A percentile compares a stretch with the other conserved stretches of the same genome.
Evolutionary conservation across 2,888 invertebrate species (phyloP).

Genomic region (Leptothorax acervorum): DNA sequence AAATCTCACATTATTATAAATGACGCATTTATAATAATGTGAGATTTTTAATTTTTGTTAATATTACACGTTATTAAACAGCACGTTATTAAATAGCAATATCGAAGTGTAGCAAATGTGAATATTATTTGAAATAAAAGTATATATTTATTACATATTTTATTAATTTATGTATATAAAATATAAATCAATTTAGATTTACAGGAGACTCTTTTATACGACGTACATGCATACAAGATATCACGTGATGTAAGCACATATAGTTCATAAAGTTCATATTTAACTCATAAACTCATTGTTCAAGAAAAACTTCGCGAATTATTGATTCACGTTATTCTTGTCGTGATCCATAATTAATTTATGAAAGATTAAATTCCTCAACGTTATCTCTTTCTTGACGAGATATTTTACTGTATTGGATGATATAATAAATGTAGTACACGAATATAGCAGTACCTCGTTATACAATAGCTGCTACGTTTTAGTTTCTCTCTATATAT

Average conservation of each 20-base stretch:
- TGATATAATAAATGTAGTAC: background rate
- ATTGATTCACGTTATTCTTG: background rate
- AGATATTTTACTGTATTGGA: background rate
- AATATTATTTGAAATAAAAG: background rate
- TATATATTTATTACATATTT: background rate
- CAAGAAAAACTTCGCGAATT: background rate
- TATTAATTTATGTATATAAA: background rate
- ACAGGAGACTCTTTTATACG: background rate
- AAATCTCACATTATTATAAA: background rate
- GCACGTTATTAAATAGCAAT: background rate
- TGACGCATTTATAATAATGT: no score
- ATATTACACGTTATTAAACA: background rate
- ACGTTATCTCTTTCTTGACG: background rate
- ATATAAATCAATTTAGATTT: background rate
- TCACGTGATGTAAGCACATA: background rate
- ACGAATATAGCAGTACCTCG: background rate
- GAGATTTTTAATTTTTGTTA: background rate
- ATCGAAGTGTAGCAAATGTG: background rate
- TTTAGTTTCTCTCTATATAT: constrained; percentile 5
- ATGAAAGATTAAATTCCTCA: background rate
- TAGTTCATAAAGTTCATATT: background rate
- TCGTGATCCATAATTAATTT: background rate
- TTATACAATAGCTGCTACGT: background rate
- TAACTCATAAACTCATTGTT: background rate
- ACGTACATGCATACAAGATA: background rate